Base-by-base conservation (phyloP, 2,888 invertebrate genomes). In the Gerris lacustris region DNA sequence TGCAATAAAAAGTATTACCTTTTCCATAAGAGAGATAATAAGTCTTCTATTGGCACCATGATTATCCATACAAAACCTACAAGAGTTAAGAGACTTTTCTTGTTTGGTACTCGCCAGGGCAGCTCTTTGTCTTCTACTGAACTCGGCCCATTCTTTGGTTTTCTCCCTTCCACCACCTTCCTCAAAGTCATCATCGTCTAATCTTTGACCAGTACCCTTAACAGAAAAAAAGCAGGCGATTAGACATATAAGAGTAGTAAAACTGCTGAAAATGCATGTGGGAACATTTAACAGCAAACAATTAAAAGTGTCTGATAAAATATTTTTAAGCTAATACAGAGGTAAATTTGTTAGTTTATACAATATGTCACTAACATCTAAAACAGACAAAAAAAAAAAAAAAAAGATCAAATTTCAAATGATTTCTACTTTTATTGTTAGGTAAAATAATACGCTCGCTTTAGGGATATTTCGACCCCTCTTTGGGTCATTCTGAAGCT, bases 311-410 rank as follows among this genome's bases (percentile, higher is more conserved):
- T 17, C 45, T 66, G 71, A 69, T 74, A 76, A 90, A 88, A 78
- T 89, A 91, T 43, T 84, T 84, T 7, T 91, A 92, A 79, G 91
- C 86, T 44, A 91, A 86, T 44, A 96, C 85, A 77, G 31, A 31
- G 31, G 31, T 31, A 31, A 31, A 31, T 31, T 4, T 31, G 31
- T 31, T 31, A 31, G 31, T 31, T 31, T 31, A 31, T 31, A 31
- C 31, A 31, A 31, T 2, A 2, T 31, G 31, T 31, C 31, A 31
- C 31, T 31, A 31, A 31, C 4, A 1, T 31, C 31, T 31, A 31
- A 31, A 31, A 31, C n/a, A n/a, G n/a, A n/a, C n/a, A n/a, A n/a
- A n/a, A n/a, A n/a, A n/a, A n/a, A n/a, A n/a, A n/a, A n/a, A n/a
- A n/a, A n/a, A n/a, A n/a, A n/a, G n/a, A n/a, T n/a, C n/a, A n/a